Percentiles rank a stretch among this genome's conserved stretches.
Evolutionary conservation across 2,113 vertebrate genomes (phyloP).

Genomic region (Chitala chitala): DNA sequence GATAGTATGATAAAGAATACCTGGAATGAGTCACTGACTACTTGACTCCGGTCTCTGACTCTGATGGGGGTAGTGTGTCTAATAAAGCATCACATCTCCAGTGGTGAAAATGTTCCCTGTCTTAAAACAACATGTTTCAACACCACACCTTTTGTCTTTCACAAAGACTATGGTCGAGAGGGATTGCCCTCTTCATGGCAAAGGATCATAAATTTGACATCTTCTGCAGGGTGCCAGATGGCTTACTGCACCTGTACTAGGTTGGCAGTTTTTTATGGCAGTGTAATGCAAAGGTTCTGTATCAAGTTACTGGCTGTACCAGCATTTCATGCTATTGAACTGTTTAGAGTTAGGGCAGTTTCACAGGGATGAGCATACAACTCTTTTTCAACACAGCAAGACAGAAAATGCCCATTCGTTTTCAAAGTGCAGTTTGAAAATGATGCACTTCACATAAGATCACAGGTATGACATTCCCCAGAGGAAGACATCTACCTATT

Average conservation of each 20-base stretch:
- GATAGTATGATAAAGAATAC: no score
- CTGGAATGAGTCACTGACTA: no score
- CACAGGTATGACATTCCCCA: neutral
- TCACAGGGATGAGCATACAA: no score
- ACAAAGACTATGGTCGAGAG: conserved; percentile 53
- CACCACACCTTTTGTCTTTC: conserved; percentile 46
- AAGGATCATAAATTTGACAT: conserved; percentile 57
- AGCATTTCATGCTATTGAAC: no score
- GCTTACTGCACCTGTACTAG: neutral
- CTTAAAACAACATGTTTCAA: conserved; percentile 60
- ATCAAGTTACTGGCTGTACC: no score
- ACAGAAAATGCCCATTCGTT: no score
- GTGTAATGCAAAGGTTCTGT: no score
- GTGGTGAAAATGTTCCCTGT: conserved; percentile 52
- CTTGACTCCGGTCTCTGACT: no score
- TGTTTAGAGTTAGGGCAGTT: no score
- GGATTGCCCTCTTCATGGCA: conserved; percentile 51
- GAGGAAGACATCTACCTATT: neutral
- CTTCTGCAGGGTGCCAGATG: conserved; percentile 42
- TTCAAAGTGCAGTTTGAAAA: no score
- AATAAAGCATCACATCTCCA: conserved; percentile 37
- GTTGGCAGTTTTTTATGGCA: neutral
- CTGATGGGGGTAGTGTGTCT: conserved; percentile 41
- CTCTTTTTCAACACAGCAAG: no score
- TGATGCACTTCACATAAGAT: neutral